Conservation (phyloP, 2,113 vertebrate genomes). For the Cyprinodon tularosa region DNA sequence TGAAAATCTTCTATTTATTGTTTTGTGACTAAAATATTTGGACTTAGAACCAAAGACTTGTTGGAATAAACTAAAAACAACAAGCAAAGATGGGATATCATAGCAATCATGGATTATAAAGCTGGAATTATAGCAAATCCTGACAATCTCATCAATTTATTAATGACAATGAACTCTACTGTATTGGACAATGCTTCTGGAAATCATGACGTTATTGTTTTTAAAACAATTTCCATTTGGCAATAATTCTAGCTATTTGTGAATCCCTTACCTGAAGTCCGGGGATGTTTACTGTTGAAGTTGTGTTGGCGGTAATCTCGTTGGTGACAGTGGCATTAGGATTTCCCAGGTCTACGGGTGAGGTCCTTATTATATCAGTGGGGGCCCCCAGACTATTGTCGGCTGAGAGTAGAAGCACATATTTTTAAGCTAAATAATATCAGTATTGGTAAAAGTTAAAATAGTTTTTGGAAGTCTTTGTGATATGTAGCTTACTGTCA, state of each 20-base stretch:
- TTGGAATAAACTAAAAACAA: too few relatives aligned
- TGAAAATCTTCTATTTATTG: too few relatives aligned
- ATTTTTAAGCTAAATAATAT: background rate
- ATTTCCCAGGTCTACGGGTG: background rate
- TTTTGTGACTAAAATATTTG: too few relatives aligned
- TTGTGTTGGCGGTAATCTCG: background rate
- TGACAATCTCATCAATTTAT: too few relatives aligned
- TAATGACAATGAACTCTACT: too few relatives aligned
- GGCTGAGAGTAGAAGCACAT: conserved; percentile 28
- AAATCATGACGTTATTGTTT: too few relatives aligned
- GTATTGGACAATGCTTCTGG: too few relatives aligned
- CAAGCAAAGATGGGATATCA: too few relatives aligned
- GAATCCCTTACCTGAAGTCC: background rate
- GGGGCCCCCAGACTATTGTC: rapidly evolving
- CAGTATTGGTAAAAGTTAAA: background rate
- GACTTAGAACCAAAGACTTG: too few relatives aligned
- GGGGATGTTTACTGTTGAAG: background rate
- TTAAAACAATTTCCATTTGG: too few relatives aligned
- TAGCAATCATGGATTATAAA: too few relatives aligned
- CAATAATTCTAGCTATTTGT: background rate
- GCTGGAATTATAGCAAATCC: too few relatives aligned
- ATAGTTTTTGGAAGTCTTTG: background rate
- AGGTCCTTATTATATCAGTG: rapidly evolving
- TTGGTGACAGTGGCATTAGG: conserved; percentile 1
- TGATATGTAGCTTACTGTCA: conserved; percentile 31